Percentiles rank a stretch among this genome's conserved stretches.
Evolutionary conservation across 2,888 invertebrate genomes (phyloP).

Genomic region (Merodon equestris): DNA sequence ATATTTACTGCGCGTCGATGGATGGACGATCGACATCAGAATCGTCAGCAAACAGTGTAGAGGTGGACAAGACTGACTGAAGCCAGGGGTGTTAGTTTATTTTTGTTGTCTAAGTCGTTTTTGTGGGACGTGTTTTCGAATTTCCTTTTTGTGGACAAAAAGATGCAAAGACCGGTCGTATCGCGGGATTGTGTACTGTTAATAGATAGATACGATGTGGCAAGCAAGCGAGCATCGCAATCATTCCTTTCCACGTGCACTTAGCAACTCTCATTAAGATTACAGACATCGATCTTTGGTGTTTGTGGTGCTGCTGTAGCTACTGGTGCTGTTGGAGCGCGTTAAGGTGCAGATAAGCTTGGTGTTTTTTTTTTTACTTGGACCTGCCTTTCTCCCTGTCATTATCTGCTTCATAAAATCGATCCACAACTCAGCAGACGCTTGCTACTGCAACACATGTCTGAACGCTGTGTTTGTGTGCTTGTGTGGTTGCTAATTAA

Average conservation of each 20-base stretch:
- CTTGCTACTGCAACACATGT: background rate
- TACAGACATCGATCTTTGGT: conserved; percentile 54
- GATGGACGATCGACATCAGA: conserved; percentile 31
- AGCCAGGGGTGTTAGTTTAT: background rate
- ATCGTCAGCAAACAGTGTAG: conserved; percentile 27
- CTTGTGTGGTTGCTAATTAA: conserved; percentile 61
- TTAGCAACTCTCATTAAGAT: conserved; percentile 67
- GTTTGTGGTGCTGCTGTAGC: background rate
- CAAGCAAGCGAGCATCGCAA: conserved; percentile 30
- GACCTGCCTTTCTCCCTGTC: conserved; percentile 29
- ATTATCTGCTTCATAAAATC: conserved; percentile 63
- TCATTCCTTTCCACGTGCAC: conserved; percentile 65
- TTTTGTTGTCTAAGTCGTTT: background rate
- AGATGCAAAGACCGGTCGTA: conserved; percentile 26
- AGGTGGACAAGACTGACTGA: background rate
- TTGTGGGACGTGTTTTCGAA: background rate
- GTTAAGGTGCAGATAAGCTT: conserved; percentile 34
- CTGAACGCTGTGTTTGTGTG: conserved; percentile 9
- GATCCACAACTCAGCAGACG: conserved; percentile 44
- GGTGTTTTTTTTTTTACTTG: too few relatives aligned
- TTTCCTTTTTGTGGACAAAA: background rate
- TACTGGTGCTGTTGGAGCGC: conserved; percentile 38
- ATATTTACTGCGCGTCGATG: conserved; percentile 6
- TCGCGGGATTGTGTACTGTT: background rate
- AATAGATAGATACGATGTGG: conserved; percentile 29